These are phyloP conservation scores for Merops nubicus DNA, from an alignment of 2,113 vertebrate genomes.

Conservation along the genomic window DNA sequence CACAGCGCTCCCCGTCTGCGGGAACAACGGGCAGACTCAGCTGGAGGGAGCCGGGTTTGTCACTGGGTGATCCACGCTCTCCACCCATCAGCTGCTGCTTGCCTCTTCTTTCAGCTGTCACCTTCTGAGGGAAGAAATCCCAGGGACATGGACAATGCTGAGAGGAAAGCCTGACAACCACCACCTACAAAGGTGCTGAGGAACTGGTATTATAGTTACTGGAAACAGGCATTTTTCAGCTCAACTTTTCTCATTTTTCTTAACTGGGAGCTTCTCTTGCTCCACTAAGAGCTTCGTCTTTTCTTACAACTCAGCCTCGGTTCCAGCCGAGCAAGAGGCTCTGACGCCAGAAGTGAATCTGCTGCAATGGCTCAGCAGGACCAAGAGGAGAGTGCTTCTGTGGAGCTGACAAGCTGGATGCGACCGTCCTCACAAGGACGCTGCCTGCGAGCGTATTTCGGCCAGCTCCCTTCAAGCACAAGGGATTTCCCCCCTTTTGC, in stretches of 20 bases:
- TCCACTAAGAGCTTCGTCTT: neutral
- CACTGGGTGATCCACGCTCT: neutral
- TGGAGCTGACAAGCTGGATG: neutral
- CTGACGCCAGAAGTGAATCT: neutral
- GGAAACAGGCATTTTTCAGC: neutral
- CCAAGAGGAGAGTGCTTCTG: neutral
- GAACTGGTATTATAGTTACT: neutral
- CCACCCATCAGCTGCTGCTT: neutral
- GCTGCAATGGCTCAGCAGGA: neutral
- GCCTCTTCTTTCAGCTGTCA: neutral
- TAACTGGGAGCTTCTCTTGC: neutral
- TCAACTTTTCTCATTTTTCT: neutral
- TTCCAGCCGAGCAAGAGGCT: neutral
- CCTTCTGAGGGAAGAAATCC: neutral
- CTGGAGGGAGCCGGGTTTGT: neutral
- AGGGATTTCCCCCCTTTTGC: neutral
- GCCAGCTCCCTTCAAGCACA: neutral
- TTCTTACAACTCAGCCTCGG: neutral
- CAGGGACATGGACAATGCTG: neutral
- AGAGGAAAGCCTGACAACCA: neutral
- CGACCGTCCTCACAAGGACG: neutral
- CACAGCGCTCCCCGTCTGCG: fast-evolving
- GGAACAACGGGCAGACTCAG: neutral
- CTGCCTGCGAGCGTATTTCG: neutral
- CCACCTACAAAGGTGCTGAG: neutral